These are phyloP conservation scores for Bambusicola thoracicus DNA, from an alignment of 2,113 vertebrate species.

Conservation along the genomic window DNA sequence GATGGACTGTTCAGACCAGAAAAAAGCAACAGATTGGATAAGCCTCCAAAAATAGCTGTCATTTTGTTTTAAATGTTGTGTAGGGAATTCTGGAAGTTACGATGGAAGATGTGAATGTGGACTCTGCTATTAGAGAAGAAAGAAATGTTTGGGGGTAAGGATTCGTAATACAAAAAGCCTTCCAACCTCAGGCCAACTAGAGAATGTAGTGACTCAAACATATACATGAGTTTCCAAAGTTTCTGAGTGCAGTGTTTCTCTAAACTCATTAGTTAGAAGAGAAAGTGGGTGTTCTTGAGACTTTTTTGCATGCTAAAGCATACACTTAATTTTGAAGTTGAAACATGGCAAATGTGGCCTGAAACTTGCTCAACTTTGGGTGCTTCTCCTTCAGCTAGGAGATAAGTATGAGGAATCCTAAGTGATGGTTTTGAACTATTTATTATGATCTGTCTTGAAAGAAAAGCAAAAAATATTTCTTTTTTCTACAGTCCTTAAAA, in stretches of 20 bases:
- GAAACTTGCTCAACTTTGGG: neutral
- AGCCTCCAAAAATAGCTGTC: neutral
- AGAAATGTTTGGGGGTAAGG: neutral
- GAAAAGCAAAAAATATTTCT: neutral
- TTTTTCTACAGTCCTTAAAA: neutral
- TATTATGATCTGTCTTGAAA: neutral
- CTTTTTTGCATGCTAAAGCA: neutral
- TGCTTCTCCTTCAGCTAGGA: neutral
- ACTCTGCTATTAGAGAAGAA: neutral
- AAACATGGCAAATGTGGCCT: neutral
- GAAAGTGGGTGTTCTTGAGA: neutral
- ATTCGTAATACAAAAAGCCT: neutral
- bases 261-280: neutral
- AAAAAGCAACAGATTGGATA: fast-evolving
- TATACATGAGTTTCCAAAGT: neutral
- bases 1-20: neutral
- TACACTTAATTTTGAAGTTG: neutral
- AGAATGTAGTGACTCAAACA: neutral
- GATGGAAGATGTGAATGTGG: neutral
- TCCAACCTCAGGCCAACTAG: neutral
- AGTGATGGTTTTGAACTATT: neutral
- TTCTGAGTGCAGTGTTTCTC: neutral
- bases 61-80: neutral
- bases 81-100: neutral
- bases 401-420: neutral